Conservation (phyloP, 2,888 invertebrate genomes). For the Leptinotarsa rubiginosa region DNA sequence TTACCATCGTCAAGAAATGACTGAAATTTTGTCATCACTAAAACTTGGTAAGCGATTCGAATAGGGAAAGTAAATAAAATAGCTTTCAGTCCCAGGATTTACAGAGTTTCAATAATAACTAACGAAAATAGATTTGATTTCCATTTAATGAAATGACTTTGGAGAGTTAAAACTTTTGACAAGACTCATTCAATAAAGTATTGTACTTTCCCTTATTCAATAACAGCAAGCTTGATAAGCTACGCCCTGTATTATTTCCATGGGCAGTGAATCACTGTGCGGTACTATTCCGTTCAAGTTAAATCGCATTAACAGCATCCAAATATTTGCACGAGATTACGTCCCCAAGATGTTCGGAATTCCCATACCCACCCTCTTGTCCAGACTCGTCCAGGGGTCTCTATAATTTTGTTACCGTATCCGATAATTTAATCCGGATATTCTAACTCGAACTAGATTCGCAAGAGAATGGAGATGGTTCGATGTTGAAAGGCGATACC, state of each 20-base stretch:
- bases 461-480: conserved; percentile 33
- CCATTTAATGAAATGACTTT: too few species aligned
- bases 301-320: conserved; percentile 29
- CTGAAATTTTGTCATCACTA: too few species aligned
- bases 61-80: too few species aligned
- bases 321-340: conserved; percentile 46
- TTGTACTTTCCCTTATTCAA: too few species aligned
- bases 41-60: too few species aligned
- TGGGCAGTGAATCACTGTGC: neutral
- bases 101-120: too few species aligned
- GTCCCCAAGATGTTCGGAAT: conserved; percentile 36
- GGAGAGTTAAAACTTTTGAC: too few species aligned
- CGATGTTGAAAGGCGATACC: conserved; percentile 24
- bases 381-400: conserved; percentile 24
- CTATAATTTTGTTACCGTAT: conserved; percentile 44
- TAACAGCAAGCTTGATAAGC: too few species aligned
- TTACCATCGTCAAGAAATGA: too few species aligned
- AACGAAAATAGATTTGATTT: too few species aligned
- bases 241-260: neutral
- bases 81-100: too few species aligned
- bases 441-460: conserved; percentile 44
- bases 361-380: conserved; percentile 20
- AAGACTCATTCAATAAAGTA: too few species aligned
- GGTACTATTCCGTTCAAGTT: neutral
- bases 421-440: conserved; percentile 44